These are phyloP conservation scores for Pocillopora meandrina DNA, from an alignment of 92 coral and sea anemone genomes.

Conservation along the genomic window DNA sequence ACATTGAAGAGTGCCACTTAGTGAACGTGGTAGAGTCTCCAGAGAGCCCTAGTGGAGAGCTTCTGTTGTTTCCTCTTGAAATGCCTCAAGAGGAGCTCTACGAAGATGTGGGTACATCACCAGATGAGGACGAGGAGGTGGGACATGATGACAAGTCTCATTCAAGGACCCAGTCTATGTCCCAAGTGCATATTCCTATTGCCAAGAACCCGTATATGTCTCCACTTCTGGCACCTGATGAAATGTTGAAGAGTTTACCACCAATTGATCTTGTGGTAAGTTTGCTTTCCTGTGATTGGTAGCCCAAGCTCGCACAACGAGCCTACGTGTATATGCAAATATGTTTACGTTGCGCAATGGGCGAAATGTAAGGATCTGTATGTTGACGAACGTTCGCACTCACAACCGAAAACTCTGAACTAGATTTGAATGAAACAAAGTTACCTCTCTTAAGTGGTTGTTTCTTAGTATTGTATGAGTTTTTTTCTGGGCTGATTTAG, in stretches of 20 bases:
- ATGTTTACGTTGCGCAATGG: too few species aligned
- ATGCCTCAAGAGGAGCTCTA: conserved; percentile 36
- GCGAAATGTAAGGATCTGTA: too few species aligned
- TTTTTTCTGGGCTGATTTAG: too few species aligned
- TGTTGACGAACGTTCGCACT: too few species aligned
- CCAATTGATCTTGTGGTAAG: conserved; percentile 97
- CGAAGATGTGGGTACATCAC: conserved; percentile 46
- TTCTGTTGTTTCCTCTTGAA: conserved; percentile 52
- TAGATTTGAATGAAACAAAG: too few species aligned
- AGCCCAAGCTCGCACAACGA: too few species aligned
- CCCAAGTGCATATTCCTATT: conserved; percentile 76
- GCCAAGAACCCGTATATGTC: conserved; percentile 94
- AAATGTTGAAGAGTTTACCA: conserved; percentile 81
- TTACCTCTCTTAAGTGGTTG: too few species aligned
- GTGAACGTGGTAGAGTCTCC: conserved; percentile 63
- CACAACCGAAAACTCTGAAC: too few species aligned
- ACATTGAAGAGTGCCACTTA: conserved; percentile 55
- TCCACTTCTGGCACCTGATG: conserved; percentile 87
- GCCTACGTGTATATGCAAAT: too few species aligned
- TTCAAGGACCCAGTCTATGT: conserved; percentile 57
- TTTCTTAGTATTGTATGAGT: too few species aligned
- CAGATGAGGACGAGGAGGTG: conserved; percentile 40
- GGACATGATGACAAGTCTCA: background rate
- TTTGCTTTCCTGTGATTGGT: background rate
- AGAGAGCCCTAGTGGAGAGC: conserved; percentile 60